Conservation (phyloP, 2,888 invertebrate genomes). For the Eristalinus aeneus region DNA sequence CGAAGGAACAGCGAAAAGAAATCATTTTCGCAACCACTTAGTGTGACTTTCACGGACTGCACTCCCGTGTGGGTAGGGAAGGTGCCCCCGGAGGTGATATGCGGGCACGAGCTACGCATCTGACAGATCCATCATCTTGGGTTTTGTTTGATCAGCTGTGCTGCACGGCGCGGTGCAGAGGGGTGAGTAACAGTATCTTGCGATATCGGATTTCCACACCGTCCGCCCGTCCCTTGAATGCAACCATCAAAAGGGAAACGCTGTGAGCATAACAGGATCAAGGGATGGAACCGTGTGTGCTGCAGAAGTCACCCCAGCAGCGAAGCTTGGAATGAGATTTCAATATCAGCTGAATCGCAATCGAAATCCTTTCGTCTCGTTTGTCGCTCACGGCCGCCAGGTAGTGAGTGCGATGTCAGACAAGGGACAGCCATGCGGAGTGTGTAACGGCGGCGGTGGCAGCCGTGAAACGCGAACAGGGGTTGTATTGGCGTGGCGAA, state of each 20-base stretch:
- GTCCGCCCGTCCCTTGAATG: constrained; percentile 21
- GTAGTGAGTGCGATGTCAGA: constrained; percentile 25
- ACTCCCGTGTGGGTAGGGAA: constrained; percentile 2
- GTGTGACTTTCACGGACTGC: neutral
- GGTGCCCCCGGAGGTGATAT: constrained; percentile 57
- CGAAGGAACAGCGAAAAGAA: neutral
- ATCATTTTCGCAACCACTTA: constrained; percentile 20
- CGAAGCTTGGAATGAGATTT: constrained; percentile 51
- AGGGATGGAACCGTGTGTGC: neutral
- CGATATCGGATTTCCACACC: constrained; percentile 57
- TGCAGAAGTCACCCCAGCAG: neutral
- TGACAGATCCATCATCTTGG: constrained; percentile 56
- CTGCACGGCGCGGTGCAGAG: neutral
- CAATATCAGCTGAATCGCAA: constrained; percentile 58
- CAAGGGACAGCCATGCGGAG: constrained; percentile 7
- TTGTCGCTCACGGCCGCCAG: constrained; percentile 48
- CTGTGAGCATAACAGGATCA: constrained; percentile 56
- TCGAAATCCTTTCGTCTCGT: constrained; percentile 63
- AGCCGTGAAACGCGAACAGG: constrained; percentile 31
- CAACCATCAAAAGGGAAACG: constrained; percentile 63
- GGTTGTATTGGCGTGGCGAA: constrained; percentile 29
- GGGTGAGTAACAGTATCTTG: constrained; percentile 51
- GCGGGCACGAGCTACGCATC: constrained; percentile 65
- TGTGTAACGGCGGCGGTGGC: constrained; percentile 47
- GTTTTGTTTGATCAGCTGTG: constrained; percentile 67